Percentiles rank a stretch among this genome's conserved stretches.
These are phyloP conservation scores for Celastrina argiolus DNA, from an alignment of 2,888 invertebrate genomes.

Conservation along the genomic window DNA sequence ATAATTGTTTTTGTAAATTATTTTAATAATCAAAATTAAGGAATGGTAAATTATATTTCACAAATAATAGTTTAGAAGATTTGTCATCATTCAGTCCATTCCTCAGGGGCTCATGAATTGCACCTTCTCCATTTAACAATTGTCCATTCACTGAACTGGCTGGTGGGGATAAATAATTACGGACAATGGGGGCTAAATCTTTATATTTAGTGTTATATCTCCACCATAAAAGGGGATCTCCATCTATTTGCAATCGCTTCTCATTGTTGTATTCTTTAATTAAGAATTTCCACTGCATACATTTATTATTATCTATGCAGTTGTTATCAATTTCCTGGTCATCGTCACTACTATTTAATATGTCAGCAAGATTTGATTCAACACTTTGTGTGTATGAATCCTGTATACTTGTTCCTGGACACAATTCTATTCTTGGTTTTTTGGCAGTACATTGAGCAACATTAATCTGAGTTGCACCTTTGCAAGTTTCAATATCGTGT, in stretches of 20 bases:
- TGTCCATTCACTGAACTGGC: background rate
- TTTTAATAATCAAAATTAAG: background rate
- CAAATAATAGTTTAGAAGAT: background rate
- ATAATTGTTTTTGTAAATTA: no score
- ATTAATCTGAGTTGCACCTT: background rate
- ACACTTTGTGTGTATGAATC: background rate
- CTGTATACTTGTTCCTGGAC: background rate
- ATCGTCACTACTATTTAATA: background rate
- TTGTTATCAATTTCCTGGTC: background rate
- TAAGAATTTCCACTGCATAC: slow-evolving; percentile 3
- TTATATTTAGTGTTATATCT: background rate
- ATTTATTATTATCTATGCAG: background rate
- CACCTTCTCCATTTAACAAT: background rate
- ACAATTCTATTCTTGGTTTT: background rate
- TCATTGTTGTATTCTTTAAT: slow-evolving; percentile 15
- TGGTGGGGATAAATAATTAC: background rate
- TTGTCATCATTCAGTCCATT: background rate
- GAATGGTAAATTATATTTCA: background rate
- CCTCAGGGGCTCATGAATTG: background rate
- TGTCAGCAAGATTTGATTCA: background rate
- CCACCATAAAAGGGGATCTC: slow-evolving; percentile 15
- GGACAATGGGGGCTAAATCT: background rate
- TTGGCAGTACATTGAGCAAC: background rate
- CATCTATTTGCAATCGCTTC: background rate
- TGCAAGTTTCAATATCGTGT: background rate